Evolutionary conservation across 2,888 invertebrate genomes (phyloP), one percentile per base, ranked within the genome.

Genomic region (Drosophila mulleri): DNA sequence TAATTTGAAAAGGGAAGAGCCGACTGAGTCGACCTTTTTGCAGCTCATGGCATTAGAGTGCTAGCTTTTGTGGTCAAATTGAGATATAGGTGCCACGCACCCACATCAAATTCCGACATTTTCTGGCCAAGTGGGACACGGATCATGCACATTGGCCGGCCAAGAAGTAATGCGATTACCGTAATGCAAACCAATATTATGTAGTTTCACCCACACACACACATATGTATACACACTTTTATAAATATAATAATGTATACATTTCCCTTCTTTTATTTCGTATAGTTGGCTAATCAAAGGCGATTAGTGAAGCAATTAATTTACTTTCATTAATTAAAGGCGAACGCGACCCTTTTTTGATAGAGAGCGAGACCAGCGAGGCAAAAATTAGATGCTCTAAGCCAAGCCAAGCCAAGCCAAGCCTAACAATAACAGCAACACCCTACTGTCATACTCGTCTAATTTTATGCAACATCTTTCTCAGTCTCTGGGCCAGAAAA

Each of bases 31-130:
- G 50, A 60, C 69, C 67, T 68, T 80, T 57, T 77, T 80, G 75
- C 64, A 62, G 67, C 59, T 71, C 64, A 54, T 41, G 78, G 82
- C 66, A 83, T 75, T 83, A 72, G 72, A 69, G 64, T 67, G 62
- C 75, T 52, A 61, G 82, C 80, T 82, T 88, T 86, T 88, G 83
- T 88, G 80, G 83, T 80, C 77, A 80, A 83, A 86, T 83, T 86
- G 73, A 86, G 80, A 86, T 80, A 73, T 83, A 80, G 78, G 73
- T 80, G 72, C 65, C 66, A 70, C 44, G 64, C 62, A 83, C 88
- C 86, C 80, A 80, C 56, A 62, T 85, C 86, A 83, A 73, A 85
- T 57, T 62, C 56, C 58, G 80, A 79, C 80, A 72, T 74, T 58
- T 67, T 50, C 61, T 41, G 69, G 53, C 64, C 71, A 77, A 73